Evolutionary conservation across 2,797 vertebrate genomes (phyloP).

Genomic region (Loriculus beryllinus): DNA sequence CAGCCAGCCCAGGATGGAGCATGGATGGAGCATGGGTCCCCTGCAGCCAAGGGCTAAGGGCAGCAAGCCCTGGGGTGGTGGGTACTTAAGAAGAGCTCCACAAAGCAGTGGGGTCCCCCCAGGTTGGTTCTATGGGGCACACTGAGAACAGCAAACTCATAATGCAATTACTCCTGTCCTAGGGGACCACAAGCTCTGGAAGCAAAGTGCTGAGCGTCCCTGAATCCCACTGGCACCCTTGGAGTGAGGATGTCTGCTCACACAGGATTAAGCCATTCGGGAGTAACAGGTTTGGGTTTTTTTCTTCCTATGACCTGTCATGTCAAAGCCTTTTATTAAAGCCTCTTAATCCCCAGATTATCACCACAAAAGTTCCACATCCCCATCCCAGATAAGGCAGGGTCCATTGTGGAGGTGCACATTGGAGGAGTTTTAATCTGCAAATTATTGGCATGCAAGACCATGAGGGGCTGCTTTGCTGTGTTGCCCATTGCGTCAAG

Average conservation of each 20-base stretch:
- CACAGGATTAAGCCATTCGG: constrained; percentile 8
- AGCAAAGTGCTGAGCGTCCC: neutral
- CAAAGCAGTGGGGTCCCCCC: neutral
- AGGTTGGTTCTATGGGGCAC: neutral
- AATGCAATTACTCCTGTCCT: neutral
- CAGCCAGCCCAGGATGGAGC: neutral
- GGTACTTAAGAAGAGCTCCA: neutral
- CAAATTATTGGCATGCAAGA: constrained; percentile 51
- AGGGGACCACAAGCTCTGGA: neutral
- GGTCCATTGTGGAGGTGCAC: constrained; percentile 39
- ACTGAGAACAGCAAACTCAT: neutral
- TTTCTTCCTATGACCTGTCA: constrained; percentile 28
- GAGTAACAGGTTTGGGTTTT: constrained; percentile 40
- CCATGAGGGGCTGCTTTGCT: constrained; percentile 37
- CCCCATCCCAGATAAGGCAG: constrained; percentile 49
- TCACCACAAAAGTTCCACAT: constrained; percentile 56
- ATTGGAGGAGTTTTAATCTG: constrained; percentile 46
- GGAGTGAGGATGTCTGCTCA: neutral
- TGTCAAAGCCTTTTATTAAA: constrained; percentile 66
- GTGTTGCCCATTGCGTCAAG: neutral
- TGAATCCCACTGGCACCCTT: neutral
- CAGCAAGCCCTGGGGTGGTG: neutral
- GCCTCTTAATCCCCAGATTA: constrained; percentile 67
- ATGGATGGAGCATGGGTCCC: fast-evolving
- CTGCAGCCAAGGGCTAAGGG: neutral